phyloP scores from a whole-genome alignment of 2,797 vertebrate species.

The Trichosurus vulpecula region DNA sequence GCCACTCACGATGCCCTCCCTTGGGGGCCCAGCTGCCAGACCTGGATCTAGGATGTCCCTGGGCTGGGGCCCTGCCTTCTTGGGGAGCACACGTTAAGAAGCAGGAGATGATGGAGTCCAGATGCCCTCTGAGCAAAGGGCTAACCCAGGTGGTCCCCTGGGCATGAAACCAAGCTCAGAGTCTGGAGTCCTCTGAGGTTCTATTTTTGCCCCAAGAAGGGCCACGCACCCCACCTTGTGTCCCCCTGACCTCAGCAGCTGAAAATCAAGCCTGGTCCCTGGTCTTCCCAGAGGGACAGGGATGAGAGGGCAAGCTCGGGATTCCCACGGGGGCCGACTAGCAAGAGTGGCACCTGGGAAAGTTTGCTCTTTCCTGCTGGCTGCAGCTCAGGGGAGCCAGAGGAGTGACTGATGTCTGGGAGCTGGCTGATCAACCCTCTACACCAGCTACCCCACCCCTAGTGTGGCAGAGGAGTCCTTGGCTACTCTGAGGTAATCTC shows the following conservation, averaged over 20 bases:
- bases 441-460: background rate
- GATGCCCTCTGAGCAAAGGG: background rate
- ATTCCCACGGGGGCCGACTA: background rate
- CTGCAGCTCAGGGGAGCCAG: background rate
- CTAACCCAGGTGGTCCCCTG: background rate
- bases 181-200: background rate
- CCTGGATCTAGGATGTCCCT: background rate
- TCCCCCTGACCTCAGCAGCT: background rate
- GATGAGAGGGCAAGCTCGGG: background rate
- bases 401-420: background rate
- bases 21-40: background rate
- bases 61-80: background rate
- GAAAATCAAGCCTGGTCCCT: background rate
- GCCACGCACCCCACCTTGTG: background rate
- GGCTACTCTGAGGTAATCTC: background rate
- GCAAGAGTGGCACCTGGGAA: slow-evolving; percentile 37
- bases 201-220: background rate
- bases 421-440: background rate
- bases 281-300: background rate
- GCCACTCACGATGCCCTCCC: background rate
- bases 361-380: slow-evolving; percentile 64
- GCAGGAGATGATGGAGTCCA: background rate
- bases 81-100: background rate
- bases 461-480: background rate
- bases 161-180: background rate